Evolutionary conservation across 2,888 invertebrate species (phyloP).

Genomic region (Nebria brevicollis): DNA sequence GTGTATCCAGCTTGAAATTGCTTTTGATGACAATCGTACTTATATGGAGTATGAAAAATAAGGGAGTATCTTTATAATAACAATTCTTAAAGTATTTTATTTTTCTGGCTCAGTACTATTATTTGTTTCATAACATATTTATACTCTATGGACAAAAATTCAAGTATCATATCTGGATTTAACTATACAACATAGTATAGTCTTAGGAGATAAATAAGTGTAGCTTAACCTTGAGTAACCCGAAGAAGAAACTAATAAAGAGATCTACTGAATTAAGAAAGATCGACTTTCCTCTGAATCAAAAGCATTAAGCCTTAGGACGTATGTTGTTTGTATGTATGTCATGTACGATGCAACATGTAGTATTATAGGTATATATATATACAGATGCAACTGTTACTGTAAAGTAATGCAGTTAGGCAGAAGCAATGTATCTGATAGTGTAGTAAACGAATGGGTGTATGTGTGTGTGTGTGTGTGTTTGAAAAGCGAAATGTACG

Average conservation of each 20-base stretch:
- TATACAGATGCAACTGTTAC: neutral
- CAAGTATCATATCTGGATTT: too few species aligned
- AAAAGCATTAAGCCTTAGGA: neutral
- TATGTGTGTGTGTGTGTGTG: neutral
- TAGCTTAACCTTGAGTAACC: too few species aligned
- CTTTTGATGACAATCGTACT: neutral
- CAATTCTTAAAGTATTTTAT: neutral
- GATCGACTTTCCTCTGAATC: neutral
- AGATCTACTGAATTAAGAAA: neutral
- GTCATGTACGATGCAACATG: neutral
- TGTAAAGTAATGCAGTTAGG: neutral
- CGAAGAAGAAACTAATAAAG: neutral
- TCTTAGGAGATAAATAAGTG: too few species aligned
- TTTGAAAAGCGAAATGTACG: slow-evolving; percentile 31
- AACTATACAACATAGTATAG: too few species aligned
- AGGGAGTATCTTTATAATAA: neutral
- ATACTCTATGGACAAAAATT: too few species aligned
- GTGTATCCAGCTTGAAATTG: neutral
- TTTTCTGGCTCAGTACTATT: too few species aligned
- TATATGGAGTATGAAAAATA: neutral
- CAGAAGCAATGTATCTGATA: slow-evolving; percentile 14
- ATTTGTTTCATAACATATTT: too few species aligned
- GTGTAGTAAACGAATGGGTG: neutral
- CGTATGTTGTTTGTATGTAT: neutral
- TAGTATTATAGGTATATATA: neutral